A percentile compares a stretch with the other conserved stretches of the same genome.
Evolutionary conservation across 2,888 invertebrate species (phyloP).

Genomic region (Apamea monoglypha): DNA sequence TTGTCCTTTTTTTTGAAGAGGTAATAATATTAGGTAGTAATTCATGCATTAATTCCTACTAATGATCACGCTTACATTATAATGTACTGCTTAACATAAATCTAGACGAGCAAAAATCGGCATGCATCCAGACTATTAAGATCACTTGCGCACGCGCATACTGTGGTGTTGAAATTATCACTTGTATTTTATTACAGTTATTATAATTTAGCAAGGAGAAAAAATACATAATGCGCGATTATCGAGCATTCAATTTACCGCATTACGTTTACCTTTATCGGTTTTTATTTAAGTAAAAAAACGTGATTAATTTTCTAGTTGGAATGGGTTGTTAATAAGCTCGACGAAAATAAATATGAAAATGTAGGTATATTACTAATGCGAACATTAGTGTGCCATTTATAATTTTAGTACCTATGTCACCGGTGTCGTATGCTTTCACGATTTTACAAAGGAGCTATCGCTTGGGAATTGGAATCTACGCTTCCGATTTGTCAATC

Average conservation of each 20-base stretch:
- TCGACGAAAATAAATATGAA: constrained; percentile 26
- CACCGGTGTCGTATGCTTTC: constrained; percentile 2
- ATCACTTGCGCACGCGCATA: constrained; percentile 47
- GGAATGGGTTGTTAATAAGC: constrained; percentile 39
- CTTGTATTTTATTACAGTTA: constrained; percentile 48
- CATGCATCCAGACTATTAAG: constrained; percentile 29
- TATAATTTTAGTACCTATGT: constrained; percentile 36
- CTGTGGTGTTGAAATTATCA: constrained; percentile 10
- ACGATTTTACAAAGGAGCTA: background rate
- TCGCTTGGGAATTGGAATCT: background rate
- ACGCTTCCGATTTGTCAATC: constrained; percentile 33
- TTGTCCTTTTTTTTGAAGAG: background rate
- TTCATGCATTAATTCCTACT: constrained; percentile 24
- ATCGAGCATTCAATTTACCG: constrained; percentile 56
- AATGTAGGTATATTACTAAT: constrained; percentile 21
- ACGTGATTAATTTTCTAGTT: constrained; percentile 53
- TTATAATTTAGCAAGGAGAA: constrained; percentile 42
- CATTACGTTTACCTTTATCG: constrained; percentile 51
- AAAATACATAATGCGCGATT: constrained; percentile 41
- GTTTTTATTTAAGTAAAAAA: constrained; percentile 43
- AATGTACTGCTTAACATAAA: constrained; percentile 44
- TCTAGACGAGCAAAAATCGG: constrained; percentile 33
- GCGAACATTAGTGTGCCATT: constrained; percentile 29
- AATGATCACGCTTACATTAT: constrained; percentile 37
- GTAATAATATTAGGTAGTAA: constrained; percentile 16